A percentile compares a stretch with the other conserved stretches of the same genome.
phyloP scores from a whole-genome alignment of 2,888 invertebrate genomes.

The Pocota personata region DNA sequence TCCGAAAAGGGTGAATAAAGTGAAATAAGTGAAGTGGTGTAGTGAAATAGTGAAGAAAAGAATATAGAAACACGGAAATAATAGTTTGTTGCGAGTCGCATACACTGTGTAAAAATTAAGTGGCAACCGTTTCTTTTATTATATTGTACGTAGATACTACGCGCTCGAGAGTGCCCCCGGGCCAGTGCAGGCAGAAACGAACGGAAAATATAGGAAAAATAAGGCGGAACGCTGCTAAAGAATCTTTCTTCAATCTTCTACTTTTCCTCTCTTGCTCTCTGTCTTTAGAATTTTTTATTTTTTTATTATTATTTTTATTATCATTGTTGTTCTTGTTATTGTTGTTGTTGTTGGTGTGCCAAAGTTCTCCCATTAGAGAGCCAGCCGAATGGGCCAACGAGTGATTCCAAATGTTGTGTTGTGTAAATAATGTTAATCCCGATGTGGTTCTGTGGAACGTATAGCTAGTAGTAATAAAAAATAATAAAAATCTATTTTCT shows the following conservation, averaged over 20 bases:
- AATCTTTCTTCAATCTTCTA: constrained; percentile 20
- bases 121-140: constrained; percentile 52
- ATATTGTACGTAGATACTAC: constrained; percentile 22
- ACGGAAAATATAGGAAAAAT: constrained; percentile 34
- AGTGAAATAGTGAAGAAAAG: constrained; percentile 59
- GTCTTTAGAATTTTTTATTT: constrained; percentile 4
- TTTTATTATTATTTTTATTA: constrained; percentile 4
- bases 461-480: constrained; percentile 63
- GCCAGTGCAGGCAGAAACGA: constrained; percentile 37
- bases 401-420: constrained; percentile 69
- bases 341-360: constrained; percentile 19
- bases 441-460: constrained; percentile 67
- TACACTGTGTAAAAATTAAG: constrained; percentile 69
- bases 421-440: constrained; percentile 71
- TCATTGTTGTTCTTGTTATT: constrained; percentile 10
- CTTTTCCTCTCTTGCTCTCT: not conserved
- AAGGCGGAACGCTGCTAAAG: constrained; percentile 51
- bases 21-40: constrained; percentile 38
- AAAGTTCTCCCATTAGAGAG: constrained; percentile 6
- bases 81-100: constrained; percentile 48
- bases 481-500: constrained; percentile 61
- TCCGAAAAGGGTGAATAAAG: constrained; percentile 43
- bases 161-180: constrained; percentile 62
- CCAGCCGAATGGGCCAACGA: constrained; percentile 1
- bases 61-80: constrained; percentile 73